Evolutionary conservation across 2,888 invertebrate genomes (phyloP).

Genomic region (Linnaemya tessellans): DNA sequence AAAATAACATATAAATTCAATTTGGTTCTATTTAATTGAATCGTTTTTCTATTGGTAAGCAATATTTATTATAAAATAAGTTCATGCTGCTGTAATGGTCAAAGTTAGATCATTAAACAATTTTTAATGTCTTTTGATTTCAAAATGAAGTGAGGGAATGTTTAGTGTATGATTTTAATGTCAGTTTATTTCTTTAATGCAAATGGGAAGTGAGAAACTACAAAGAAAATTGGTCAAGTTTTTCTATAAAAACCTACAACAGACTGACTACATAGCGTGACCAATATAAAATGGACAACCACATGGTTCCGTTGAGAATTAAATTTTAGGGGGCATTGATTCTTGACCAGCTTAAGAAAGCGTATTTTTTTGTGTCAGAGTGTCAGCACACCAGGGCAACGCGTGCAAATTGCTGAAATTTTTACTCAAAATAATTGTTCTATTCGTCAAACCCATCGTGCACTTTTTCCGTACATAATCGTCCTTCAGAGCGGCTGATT

Average conservation of each 20-base stretch:
- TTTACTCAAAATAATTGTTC: too few relatives aligned
- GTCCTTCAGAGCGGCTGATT: too few relatives aligned
- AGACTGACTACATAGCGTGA: neutral
- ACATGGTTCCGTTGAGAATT: too few relatives aligned
- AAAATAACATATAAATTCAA: conserved; percentile 23
- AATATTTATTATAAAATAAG: conserved; percentile 32
- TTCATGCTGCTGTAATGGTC: conserved; percentile 40
- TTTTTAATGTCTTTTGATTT: conserved; percentile 50
- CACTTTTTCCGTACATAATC: too few relatives aligned
- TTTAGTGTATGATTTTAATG: conserved; percentile 15
- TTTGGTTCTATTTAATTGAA: conserved; percentile 46
- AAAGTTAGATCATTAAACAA: conserved; percentile 65
- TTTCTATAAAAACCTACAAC: neutral
- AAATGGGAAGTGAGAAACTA: neutral
- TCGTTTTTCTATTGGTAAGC: conserved; percentile 42
- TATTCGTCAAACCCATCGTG: too few relatives aligned
- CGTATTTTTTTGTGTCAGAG: too few relatives aligned
- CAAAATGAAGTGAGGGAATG: neutral
- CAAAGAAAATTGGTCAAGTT: neutral
- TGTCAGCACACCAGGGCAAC: too few relatives aligned
- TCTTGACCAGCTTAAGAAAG: too few relatives aligned
- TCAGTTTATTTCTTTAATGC: conserved; percentile 8
- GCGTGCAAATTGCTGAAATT: too few relatives aligned
- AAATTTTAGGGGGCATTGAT: too few relatives aligned
- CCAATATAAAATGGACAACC: too few relatives aligned